These are phyloP conservation scores for Drosophila picticornis DNA, from an alignment of 2,888 invertebrate species.

Conservation along the genomic window DNA sequence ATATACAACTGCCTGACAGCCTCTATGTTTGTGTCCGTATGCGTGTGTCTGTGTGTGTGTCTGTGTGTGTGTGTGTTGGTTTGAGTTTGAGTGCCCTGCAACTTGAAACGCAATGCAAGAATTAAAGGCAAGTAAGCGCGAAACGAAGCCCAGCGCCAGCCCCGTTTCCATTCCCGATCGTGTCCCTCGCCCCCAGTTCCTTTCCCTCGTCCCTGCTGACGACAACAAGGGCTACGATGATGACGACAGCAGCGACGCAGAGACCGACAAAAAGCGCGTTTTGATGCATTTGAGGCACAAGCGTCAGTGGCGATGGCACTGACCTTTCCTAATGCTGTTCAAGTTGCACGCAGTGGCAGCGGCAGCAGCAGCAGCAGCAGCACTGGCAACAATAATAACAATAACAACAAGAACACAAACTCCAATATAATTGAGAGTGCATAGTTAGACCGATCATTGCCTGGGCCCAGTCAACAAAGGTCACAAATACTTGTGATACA, in stretches of 20 bases:
- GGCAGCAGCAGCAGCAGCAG: constrained; percentile 18
- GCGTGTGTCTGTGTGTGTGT: constrained; percentile 10
- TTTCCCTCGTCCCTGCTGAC: constrained; percentile 48
- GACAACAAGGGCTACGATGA: constrained; percentile 41
- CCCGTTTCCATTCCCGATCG: not conserved
- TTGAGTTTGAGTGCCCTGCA: constrained; percentile 75
- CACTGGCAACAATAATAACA: constrained; percentile 13
- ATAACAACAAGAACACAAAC: constrained; percentile 23
- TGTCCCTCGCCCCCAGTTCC: constrained; percentile 25
- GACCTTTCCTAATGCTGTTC: constrained; percentile 80
- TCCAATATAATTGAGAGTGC: constrained; percentile 41
- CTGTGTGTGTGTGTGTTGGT: constrained; percentile 31
- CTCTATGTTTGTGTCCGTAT: constrained; percentile 6
- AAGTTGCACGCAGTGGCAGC: constrained; percentile 67
- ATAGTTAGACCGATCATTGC: constrained; percentile 36
- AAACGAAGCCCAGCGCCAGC: constrained; percentile 56
- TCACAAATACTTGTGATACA: constrained; percentile 22
- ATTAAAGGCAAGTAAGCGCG: constrained; percentile 79
- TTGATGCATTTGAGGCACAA: constrained; percentile 80
- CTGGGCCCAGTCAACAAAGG: constrained; percentile 24
- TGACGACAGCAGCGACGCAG: constrained; percentile 35
- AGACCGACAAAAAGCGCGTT: constrained; percentile 77
- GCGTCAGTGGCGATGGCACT: constrained; percentile 69
- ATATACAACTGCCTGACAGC: constrained; percentile 62
- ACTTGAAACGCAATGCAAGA: constrained; percentile 80